Conservation (phyloP, 2,888 invertebrate genomes). For the Limnephilus rhombicus region DNA sequence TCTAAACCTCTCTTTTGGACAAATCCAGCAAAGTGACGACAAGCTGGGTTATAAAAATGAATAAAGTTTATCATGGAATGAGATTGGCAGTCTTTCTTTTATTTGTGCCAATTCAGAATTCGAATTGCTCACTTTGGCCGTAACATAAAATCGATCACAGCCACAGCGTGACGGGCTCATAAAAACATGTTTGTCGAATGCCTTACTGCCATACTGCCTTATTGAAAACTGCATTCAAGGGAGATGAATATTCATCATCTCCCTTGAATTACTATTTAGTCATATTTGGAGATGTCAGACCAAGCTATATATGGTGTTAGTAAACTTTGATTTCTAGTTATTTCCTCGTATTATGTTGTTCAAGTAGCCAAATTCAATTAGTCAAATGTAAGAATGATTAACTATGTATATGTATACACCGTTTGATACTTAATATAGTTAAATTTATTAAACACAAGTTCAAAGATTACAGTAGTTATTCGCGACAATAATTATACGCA, state of each 20-base stretch:
- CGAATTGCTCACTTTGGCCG: neutral
- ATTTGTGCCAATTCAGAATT: neutral
- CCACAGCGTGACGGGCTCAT: conserved; percentile 22
- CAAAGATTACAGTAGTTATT: no score
- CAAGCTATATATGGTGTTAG: neutral
- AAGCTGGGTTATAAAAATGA: neutral
- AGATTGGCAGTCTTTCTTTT: neutral
- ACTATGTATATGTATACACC: no score
- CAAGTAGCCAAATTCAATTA: no score
- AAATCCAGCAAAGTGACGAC: neutral
- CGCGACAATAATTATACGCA: no score
- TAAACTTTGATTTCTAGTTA: no score
- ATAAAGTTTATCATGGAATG: neutral
- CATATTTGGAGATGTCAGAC: neutral
- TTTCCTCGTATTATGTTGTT: no score
- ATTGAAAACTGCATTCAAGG: neutral
- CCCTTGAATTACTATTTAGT: no score
- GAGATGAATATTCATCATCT: neutral
- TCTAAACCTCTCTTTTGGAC: neutral
- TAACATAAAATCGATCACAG: conserved; percentile 12
- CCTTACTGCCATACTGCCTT: neutral
- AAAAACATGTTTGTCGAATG: conserved; percentile 4
- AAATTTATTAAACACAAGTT: no score
- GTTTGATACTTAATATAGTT: no score
- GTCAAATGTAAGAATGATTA: no score